Evolutionary conservation across 2,797 vertebrate genomes (phyloP).

Genomic region (Pteropus rufus): DNA sequence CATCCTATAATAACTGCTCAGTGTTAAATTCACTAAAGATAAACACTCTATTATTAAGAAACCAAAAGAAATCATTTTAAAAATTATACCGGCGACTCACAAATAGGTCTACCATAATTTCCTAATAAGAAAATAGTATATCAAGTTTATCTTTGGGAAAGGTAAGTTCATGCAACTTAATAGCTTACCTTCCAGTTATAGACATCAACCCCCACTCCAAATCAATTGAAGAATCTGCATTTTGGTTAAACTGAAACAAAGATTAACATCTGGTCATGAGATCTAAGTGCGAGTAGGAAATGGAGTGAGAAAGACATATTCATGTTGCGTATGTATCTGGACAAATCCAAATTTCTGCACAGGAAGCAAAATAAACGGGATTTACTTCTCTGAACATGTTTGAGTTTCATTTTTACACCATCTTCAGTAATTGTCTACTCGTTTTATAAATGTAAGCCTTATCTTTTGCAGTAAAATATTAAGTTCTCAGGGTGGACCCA

Average conservation of each 20-base stretch:
- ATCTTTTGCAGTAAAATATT: constrained; percentile 18
- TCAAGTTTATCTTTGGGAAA: not conserved
- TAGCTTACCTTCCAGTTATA: not conserved
- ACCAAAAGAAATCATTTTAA: not conserved
- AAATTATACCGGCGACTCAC: not conserved
- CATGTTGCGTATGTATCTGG: not conserved
- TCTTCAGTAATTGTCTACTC: not conserved
- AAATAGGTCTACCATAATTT: not conserved
- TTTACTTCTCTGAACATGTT: not conserved
- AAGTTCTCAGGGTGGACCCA: not conserved
- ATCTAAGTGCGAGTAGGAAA: not conserved
- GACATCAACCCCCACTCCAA: not conserved
- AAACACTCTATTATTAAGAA: constrained; percentile 9
- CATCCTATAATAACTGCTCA: not conserved
- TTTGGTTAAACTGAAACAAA: not conserved
- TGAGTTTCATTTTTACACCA: not conserved
- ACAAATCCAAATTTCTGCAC: constrained; percentile 39
- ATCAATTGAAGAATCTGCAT: not conserved
- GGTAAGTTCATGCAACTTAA: not conserved
- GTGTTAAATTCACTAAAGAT: constrained; percentile 24
- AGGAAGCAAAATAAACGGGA: not conserved
- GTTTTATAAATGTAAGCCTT: not conserved
- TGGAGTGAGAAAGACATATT: not conserved
- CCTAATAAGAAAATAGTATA: not conserved
- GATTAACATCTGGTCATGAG: not conserved